phyloP scores from a whole-genome alignment of 2,888 invertebrate genomes.

The Osedax frankpressi region DNA sequence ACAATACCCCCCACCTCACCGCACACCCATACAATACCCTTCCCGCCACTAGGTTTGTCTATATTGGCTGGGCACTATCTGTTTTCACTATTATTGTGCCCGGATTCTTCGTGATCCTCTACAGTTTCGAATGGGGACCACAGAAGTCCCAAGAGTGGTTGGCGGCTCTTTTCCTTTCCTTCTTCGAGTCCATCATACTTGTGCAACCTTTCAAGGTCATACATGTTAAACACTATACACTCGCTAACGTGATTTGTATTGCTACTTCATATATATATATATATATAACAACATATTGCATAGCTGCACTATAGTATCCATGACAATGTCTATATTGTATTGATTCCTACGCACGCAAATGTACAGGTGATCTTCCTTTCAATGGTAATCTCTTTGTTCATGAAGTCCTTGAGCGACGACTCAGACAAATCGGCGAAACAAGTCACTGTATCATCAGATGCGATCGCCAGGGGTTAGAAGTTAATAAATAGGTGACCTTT shows the following conservation, averaged over 20 bases:
- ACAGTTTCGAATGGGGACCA: slow-evolving; percentile 47
- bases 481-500: no score
- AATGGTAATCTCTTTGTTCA: neutral
- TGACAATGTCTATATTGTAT: no score
- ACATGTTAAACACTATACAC: neutral
- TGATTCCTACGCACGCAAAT: neutral
- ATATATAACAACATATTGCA: no score
- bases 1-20: no score
- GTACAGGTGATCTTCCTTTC: neutral
- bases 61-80: slow-evolving; percentile 21
- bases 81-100: slow-evolving; percentile 33
- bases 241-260: no score
- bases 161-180: slow-evolving; percentile 34
- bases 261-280: no score
- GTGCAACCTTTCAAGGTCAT: slow-evolving; percentile 35
- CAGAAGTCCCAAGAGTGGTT: slow-evolving; percentile 47
- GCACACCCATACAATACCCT: no score
- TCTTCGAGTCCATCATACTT: slow-evolving; percentile 33
- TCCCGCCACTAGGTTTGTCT: slow-evolving; percentile 20
- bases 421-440: neutral
- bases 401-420: neutral
- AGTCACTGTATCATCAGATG: neutral
- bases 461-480: no score
- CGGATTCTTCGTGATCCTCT: slow-evolving; percentile 45
- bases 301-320: no score